These are phyloP conservation scores for Bryconaethiops microstoma DNA, from an alignment of 2,797 vertebrate species.

Conservation along the genomic window DNA sequence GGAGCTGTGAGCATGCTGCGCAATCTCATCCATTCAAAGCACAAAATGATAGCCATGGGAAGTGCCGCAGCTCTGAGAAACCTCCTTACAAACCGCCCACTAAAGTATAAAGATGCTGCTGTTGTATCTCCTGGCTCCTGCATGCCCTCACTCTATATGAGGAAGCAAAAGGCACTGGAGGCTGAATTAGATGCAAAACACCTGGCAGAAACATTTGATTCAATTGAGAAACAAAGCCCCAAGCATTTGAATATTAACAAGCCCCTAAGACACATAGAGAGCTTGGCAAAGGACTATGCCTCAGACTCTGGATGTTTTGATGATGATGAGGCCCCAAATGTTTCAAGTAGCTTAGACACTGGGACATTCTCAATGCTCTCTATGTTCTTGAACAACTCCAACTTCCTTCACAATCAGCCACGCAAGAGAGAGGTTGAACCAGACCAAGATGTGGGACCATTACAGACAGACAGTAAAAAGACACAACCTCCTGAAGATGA, in stretches of 20 bases:
- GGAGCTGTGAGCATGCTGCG: conserved; percentile 97
- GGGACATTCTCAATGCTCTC: conserved; percentile 91
- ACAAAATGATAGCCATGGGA: conserved; percentile 99
- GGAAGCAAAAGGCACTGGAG: conserved; percentile 96
- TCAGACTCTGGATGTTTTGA: conserved; percentile 98
- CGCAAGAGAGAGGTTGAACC: conserved; percentile 81
- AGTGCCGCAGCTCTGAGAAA: conserved; percentile 95
- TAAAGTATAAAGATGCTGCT: conserved; percentile 89
- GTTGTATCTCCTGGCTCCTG: conserved; percentile 92
- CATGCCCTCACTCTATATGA: conserved; percentile 93
- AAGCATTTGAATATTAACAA: conserved; percentile 85
- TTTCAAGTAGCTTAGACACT: conserved; percentile 85
- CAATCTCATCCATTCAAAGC: conserved; percentile 98
- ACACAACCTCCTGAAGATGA: conserved; percentile 73
- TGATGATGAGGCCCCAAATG: conserved; percentile 91
- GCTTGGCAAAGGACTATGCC: conserved; percentile 93
- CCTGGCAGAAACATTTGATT: conserved; percentile 91
- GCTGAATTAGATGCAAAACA: conserved; percentile 94
- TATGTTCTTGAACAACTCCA: conserved; percentile 90
- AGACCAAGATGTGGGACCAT: conserved; percentile 77
- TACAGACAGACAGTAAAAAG: conserved; percentile 71
- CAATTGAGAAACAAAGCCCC: conserved; percentile 88
- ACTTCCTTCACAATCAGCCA: conserved; percentile 88
- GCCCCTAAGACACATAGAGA: conserved; percentile 88
- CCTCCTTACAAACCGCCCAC: conserved; percentile 91